These are phyloP conservation scores for Staurois parvus DNA, from an alignment of 2,797 vertebrate species.

Conservation along the genomic window DNA sequence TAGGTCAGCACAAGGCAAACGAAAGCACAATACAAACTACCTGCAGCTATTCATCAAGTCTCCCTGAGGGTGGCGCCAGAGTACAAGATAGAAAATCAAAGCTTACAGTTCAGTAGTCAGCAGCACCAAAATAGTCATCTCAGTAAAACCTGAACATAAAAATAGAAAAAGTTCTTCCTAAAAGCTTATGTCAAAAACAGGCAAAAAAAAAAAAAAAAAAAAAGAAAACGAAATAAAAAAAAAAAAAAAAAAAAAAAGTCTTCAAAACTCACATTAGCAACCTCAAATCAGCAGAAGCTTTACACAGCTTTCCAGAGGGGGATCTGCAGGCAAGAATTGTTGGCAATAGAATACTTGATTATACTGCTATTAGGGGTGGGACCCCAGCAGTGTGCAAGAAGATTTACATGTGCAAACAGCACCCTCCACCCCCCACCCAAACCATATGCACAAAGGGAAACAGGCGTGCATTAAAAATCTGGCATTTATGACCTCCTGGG, in stretches of 20 bases:
- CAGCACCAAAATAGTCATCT: too few species aligned
- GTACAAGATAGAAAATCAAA: background rate
- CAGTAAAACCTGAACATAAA: too few species aligned
- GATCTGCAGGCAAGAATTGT: background rate
- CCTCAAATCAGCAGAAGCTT: background rate
- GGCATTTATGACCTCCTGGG: conserved; percentile 91
- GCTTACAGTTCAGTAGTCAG: background rate
- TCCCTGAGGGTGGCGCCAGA: conserved; percentile 36
- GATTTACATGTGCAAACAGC: conserved; percentile 80
- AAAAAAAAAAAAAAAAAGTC: background rate
- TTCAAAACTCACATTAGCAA: background rate
- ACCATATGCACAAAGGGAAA: conserved; percentile 89
- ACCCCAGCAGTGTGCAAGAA: conserved; percentile 69
- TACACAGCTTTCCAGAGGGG: background rate
- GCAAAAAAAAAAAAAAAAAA: background rate
- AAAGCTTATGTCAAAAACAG: background rate
- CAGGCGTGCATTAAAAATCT: conserved; percentile 88
- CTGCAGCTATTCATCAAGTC: background rate
- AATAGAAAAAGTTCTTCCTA: too few species aligned
- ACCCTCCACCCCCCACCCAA: conserved; percentile 78
- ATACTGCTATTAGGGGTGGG: conserved; percentile 13
- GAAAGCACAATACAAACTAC: background rate
- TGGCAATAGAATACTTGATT: background rate
- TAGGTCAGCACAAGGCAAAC: background rate
- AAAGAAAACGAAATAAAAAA: too few species aligned